Conservation (phyloP, 2,888 invertebrate genomes). For the Nymphalis polychloros region DNA sequence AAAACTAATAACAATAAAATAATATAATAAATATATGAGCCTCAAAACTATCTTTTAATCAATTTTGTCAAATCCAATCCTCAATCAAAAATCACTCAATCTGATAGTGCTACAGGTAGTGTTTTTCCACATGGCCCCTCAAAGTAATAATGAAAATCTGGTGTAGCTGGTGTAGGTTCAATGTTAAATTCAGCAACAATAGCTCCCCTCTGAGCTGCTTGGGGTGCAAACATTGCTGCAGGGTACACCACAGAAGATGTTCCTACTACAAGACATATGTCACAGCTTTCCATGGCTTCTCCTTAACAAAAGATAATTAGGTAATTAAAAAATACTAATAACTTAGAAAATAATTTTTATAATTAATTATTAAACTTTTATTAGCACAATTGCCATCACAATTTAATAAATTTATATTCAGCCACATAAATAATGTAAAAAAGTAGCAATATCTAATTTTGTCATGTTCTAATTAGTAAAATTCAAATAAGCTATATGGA, state of each 20-base stretch:
- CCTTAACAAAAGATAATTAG: constrained; percentile 65
- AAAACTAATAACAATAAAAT: not conserved
- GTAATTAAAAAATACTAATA: no score
- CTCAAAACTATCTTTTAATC: not conserved
- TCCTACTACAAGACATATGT: constrained; percentile 90
- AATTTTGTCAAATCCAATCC: not conserved
- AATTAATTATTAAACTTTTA: no score
- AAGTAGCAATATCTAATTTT: no score
- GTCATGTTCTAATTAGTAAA: no score
- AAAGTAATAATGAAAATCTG: constrained; percentile 71
- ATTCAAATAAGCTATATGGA: no score
- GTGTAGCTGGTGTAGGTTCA: constrained; percentile 69
- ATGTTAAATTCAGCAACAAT: constrained; percentile 76
- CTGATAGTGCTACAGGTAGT: constrained; percentile 61
- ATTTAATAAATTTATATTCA: no score
- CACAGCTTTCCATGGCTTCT: constrained; percentile 85
- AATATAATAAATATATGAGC: not conserved
- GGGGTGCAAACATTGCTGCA: constrained; percentile 92
- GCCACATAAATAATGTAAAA: no score
- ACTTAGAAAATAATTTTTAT: not conserved
- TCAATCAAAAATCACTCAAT: constrained; percentile 42
- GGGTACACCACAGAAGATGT: constrained; percentile 94
- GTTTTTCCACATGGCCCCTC: constrained; percentile 74
- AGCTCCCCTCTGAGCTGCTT: constrained; percentile 85
- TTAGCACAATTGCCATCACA: no score